A percentile compares a stretch with the other conserved stretches of the same genome.
Evolutionary conservation across 2,888 invertebrate species (phyloP).

Genomic region (Psylliodes chrysocephalus): DNA sequence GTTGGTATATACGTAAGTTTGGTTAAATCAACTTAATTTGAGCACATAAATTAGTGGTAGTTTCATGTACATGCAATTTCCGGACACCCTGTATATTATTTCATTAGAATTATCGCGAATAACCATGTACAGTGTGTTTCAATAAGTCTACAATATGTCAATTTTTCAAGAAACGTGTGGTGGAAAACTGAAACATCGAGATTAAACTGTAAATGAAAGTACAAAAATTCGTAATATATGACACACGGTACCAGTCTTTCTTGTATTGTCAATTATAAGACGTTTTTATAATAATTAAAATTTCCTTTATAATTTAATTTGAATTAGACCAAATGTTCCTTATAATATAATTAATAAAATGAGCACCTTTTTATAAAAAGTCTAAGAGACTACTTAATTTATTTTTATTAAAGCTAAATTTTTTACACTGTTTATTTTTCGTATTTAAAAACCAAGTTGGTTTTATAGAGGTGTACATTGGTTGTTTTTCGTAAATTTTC

Average conservation of each 20-base stretch:
- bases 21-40: too few relatives aligned
- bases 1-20: too few relatives aligned
- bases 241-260: slow-evolving; percentile 53
- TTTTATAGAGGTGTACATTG: slow-evolving; percentile 51
- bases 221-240: slow-evolving; percentile 17
- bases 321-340: slow-evolving; percentile 34
- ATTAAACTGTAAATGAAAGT: slow-evolving; percentile 6
- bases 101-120: too few relatives aligned
- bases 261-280: slow-evolving; percentile 57
- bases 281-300: slow-evolving; percentile 29
- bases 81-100: too few relatives aligned
- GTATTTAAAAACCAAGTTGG: slow-evolving; percentile 48
- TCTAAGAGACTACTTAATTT: slow-evolving; percentile 39
- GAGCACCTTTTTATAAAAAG: slow-evolving; percentile 56
- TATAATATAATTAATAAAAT: slow-evolving; percentile 51
- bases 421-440: slow-evolving; percentile 49
- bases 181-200: not conserved
- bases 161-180: too few relatives aligned
- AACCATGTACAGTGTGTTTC: not conserved
- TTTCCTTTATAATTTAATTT: slow-evolving; percentile 41
- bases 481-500: slow-evolving; percentile 47
- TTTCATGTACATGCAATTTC: too few relatives aligned
- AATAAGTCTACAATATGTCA: too few relatives aligned
- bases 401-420: slow-evolving; percentile 51
- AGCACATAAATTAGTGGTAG: too few relatives aligned